These are phyloP conservation scores for Capra hircus DNA, from an alignment of 2,113 vertebrate genomes.

Conservation along the genomic window DNA sequence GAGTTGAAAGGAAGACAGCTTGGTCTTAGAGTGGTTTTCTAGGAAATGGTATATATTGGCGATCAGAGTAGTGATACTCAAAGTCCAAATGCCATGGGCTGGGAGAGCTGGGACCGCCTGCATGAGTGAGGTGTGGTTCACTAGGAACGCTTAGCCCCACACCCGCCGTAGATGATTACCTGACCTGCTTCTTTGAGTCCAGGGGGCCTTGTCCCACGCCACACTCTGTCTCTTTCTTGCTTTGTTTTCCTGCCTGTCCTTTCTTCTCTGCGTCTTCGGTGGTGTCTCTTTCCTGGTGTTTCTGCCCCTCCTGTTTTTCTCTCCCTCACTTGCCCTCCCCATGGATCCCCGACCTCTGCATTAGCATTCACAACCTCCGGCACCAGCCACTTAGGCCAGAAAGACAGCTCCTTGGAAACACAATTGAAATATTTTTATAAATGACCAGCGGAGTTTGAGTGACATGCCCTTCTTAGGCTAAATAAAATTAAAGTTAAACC, in stretches of 20 bases:
- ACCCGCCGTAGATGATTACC: not conserved
- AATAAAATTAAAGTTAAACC: constrained; percentile 81
- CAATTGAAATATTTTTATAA: constrained; percentile 80
- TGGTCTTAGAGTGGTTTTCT: not conserved
- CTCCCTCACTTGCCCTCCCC: not conserved
- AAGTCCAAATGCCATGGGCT: not conserved
- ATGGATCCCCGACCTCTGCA: constrained; percentile 56
- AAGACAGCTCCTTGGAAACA: constrained; percentile 76
- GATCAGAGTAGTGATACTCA: not conserved
- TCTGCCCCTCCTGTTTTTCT: not conserved
- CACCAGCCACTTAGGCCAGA: constrained; percentile 77
- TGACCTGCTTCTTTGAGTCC: not conserved
- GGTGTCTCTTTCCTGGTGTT: not conserved
- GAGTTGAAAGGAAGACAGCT: not conserved
- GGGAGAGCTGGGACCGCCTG: not conserved
- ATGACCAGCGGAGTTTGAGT: constrained; percentile 76
- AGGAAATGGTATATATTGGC: not conserved
- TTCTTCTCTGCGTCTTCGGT: not conserved
- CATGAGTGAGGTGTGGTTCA: not conserved
- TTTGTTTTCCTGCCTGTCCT: not conserved
- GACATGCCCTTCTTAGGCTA: constrained; percentile 82
- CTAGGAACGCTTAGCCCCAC: not conserved
- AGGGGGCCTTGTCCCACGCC: not conserved
- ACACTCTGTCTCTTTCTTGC: not conserved
- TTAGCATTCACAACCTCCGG: constrained; percentile 74